Percentiles rank a stretch among this genome's conserved stretches.
phyloP scores from a whole-genome alignment of 2,888 invertebrate species.

The Gibbula magus region DNA sequence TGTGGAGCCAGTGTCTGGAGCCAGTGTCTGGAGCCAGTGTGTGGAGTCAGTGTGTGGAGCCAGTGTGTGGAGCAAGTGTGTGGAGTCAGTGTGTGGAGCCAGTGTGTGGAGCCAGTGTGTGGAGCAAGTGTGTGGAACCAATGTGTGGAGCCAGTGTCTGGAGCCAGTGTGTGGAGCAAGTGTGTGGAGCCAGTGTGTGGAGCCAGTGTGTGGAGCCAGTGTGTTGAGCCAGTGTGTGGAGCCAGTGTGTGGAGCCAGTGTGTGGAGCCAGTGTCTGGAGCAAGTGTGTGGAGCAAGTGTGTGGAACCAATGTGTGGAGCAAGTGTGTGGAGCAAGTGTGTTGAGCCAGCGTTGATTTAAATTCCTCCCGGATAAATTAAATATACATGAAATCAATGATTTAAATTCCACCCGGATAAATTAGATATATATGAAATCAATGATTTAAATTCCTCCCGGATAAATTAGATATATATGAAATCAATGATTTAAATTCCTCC shows the following conservation, averaged over 20 bases:
- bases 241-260: background rate
- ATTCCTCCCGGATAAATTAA: no score
- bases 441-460: no score
- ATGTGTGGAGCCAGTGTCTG: background rate
- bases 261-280: background rate
- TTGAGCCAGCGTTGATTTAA: background rate
- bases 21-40: background rate
- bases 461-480: no score
- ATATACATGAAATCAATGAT: no score
- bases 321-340: background rate
- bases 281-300: background rate
- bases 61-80: background rate
- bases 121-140: background rate
- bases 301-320: background rate
- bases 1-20: background rate
- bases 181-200: background rate
- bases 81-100: background rate
- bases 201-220: background rate
- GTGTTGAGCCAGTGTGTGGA: background rate
- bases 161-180: background rate
- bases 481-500: no score
- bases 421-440: no score
- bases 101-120: background rate
- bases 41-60: background rate
- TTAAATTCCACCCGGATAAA: no score